phyloP scores from a whole-genome alignment of 1,140 invertebrate species.

The Lordiphosa clarofinis region DNA sequence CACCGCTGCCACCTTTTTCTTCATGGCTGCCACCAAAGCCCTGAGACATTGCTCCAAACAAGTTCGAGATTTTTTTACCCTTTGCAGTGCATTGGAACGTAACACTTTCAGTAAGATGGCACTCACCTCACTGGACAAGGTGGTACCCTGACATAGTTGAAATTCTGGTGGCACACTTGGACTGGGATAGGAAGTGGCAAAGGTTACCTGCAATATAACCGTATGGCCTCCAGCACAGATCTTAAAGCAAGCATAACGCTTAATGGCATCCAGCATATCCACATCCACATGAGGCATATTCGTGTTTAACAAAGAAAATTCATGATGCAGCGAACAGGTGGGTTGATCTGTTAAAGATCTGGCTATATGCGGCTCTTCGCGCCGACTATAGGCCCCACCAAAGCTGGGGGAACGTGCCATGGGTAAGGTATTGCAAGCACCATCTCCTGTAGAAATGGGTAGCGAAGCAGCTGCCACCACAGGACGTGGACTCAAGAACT shows the following conservation, averaged over 20 bases:
- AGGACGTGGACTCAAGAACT: conserved; percentile 52
- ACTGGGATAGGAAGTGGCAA: conserved; percentile 72
- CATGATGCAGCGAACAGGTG: conserved; percentile 87
- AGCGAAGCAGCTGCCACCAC: conserved; percentile 44
- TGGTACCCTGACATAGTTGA: conserved; percentile 83
- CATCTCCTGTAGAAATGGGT: conserved; percentile 46
- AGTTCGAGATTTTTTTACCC: conserved; percentile 88
- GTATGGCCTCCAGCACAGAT: conserved; percentile 87
- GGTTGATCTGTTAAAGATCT: conserved; percentile 79
- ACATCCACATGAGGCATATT: conserved; percentile 93
- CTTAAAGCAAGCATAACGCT: conserved; percentile 87
- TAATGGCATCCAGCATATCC: conserved; percentile 85
- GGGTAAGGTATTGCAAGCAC: conserved; percentile 35
- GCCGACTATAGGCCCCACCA: conserved; percentile 37
- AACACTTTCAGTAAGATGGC: conserved; percentile 85
- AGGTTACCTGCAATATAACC: conserved; percentile 86
- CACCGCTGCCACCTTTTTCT: conserved; percentile 79
- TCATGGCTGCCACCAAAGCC: conserved; percentile 86
- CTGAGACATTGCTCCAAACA: conserved; percentile 90
- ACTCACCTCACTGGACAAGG: conserved; percentile 83
- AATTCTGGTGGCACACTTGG: conserved; percentile 86
- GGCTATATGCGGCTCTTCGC: conserved; percentile 68
- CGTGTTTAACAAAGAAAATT: conserved; percentile 92
- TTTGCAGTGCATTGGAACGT: conserved; percentile 86
- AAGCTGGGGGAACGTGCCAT: conserved; percentile 65